Evolutionary conservation across 2,888 invertebrate species (phyloP), one percentile per base, ranked within the genome.

Genomic region (Halocaridina rubra): DNA sequence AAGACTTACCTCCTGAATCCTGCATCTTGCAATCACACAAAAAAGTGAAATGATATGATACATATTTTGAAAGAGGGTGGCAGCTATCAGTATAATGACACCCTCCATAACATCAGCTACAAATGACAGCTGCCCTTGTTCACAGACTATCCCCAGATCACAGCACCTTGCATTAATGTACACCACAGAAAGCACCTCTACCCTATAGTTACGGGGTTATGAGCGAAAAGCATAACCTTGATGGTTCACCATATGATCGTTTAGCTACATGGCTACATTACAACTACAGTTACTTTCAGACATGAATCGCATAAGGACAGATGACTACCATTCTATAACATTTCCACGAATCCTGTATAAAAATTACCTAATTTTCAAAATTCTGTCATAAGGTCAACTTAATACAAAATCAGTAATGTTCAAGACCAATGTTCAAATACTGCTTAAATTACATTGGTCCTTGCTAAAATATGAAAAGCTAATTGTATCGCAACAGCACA

Each of bases 131-230:
- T 82, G 82, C 82, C 82, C 82, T 82, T 72, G 57, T 82, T 82
- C 82, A 82, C 82, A 82, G 82, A 82, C 82, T 82, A 77, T 78
- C 77, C 82, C 82, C 82, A 82, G 82, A 82, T 82, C 82, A 82
- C 82, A 82, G 82, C 82, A 82, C 82, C 82, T 82, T 82, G 82
- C 82, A 82, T 82, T 82, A 82, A 82, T 82, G 78, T 82, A 57
- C 77, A 82, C 82, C 82, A 72, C 69, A 82, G 78, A 82, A 82
- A 82, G 82, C 82, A 82, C 82, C 82, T 82, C 82, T 82, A 82
- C 82, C 78, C 77, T 82, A 82, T 82, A 82, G 82, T 82, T 82
- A 82, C 72, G 82, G 82, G 81, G 82, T 82, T 82, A 82, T 82
- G 82, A 82, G 82, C 82, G 74, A 81, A 53, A 82, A 61, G 72